Base-by-base conservation (phyloP, 2,797 vertebrate genomes). In the Catostomus latipinnis region DNA sequence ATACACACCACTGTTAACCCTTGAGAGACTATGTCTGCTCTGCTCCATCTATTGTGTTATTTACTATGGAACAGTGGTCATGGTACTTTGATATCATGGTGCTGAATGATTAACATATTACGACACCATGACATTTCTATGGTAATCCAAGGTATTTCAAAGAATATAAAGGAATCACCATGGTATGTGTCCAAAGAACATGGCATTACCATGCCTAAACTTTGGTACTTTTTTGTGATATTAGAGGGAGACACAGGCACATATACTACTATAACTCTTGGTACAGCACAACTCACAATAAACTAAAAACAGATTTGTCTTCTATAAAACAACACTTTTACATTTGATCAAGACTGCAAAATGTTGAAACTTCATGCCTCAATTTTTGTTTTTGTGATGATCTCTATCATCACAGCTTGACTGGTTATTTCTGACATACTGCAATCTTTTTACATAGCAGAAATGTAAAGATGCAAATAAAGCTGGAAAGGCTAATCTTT, bases 381-480 rank as follows among this genome's bases (percentile, higher is more conserved):
- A 54, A 56, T 5, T 14, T 67, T 48, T 74, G 13, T 22, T 60
- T 69, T 58, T 60, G 13, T 52, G 46, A n/a, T 58, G 53, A 43
- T 60, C 16, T 79, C 52, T 1, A 16, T 57, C 50, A 34, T 65
- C 61, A 43, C 53, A 73, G 34, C 34, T 57, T 46, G 45, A 58
- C 61, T 73, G 10, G 53, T n/a, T 66, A 46, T 73, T 73, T 80
- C 71, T 73, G 71, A 60, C n/a, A 11, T 56, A 74, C 54, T 72
- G 62, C 46, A 80, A 53, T 68, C 50, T 13, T 70, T 54, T 70
- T 48, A 58, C 7, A 10, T 45, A 58, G 70, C 53, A 45, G 56
- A n/a, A 61, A 46, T 53, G 70, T 78, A 50, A 67, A 80, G 13
- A 85, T 90, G 90, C 87, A 87, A 85, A 89, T 90, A 22, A 72